A percentile compares a stretch with the other conserved stretches of the same genome.
Conservation (phyloP, 1,140 invertebrate species). For the Propsilocerus akamusi region DNA sequence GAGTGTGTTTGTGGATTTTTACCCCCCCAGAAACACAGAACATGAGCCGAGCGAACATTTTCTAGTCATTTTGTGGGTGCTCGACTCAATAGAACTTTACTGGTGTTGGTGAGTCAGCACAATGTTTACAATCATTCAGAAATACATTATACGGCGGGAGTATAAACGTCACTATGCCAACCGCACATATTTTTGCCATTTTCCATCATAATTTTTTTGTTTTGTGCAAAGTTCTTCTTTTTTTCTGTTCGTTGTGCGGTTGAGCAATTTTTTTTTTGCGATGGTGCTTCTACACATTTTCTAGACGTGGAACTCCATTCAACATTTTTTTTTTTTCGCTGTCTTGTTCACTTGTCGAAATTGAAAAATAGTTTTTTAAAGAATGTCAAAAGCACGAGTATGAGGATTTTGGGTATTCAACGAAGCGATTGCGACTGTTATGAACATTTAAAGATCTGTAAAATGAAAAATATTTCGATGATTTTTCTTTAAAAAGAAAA, state of each 20-base stretch:
- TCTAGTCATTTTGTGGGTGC: no score
- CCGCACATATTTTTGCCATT: slow-evolving; percentile 4
- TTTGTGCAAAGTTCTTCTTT: neutral
- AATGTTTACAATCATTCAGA: slow-evolving; percentile 2
- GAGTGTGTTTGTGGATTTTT: no score
- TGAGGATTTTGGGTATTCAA: no score
- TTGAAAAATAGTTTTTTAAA: slow-evolving; percentile 4
- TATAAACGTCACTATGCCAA: neutral
- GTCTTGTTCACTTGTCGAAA: no score
- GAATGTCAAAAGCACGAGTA: slow-evolving; percentile 1
- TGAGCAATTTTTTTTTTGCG: neutral
- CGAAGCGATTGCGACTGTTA: no score
- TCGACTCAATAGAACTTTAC: no score
- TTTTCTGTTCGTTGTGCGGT: neutral
- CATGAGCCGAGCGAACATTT: no score
- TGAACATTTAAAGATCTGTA: no score
- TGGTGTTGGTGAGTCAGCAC: neutral
- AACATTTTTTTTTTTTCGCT: slow-evolving; percentile 1
- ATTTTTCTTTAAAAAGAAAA: no score
- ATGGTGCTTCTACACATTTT: no score
- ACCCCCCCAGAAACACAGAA: no score
- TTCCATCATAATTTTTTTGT: slow-evolving; percentile 3
- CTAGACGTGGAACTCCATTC: neutral
- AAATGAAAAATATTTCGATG: no score
- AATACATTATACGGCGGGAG: neutral